Evolutionary conservation across 1,140 invertebrate genomes (phyloP).

Genomic region (Ectropis grisescens): DNA sequence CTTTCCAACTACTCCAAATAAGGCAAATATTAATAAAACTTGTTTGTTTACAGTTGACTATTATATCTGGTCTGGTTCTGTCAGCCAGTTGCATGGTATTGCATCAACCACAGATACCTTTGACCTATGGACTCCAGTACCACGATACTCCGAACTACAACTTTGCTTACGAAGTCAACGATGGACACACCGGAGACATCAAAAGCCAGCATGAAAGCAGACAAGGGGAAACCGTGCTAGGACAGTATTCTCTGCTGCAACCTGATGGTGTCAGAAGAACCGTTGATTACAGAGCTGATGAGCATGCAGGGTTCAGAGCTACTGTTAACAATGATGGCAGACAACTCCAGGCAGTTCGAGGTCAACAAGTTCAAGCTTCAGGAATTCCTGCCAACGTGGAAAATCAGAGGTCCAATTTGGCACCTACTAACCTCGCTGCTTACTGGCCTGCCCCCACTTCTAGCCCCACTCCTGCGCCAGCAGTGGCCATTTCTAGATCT

Average conservation of each 20-base stretch:
- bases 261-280: constrained; percentile 76
- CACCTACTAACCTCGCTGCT: constrained; percentile 1
- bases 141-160: constrained; percentile 63
- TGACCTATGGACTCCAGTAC: constrained; percentile 22
- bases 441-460: neutral
- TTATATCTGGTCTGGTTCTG: constrained; percentile 32
- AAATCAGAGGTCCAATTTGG: constrained; percentile 14
- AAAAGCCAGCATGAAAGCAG: constrained; percentile 64
- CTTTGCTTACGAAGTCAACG: constrained; percentile 77
- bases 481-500: constrained; percentile 28
- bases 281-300: constrained; percentile 73
- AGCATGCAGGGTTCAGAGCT: constrained; percentile 41
- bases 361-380: too few species aligned
- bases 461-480: constrained; percentile 1
- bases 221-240: constrained; percentile 74
- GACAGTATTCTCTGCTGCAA: constrained; percentile 74
- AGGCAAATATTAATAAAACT: neutral
- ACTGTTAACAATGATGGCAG: constrained; percentile 41
- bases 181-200: constrained; percentile 67
- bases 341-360: constrained; percentile 16
- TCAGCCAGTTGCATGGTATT: constrained; percentile 38
- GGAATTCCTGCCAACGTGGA: constrained; percentile 19
- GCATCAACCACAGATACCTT: constrained; percentile 30
- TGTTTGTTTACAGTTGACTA: constrained; percentile 25
- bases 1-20: too few species aligned